phyloP scores from a whole-genome alignment of 64 coral and sea anemone genomes.

The Actinia equina region DNA sequence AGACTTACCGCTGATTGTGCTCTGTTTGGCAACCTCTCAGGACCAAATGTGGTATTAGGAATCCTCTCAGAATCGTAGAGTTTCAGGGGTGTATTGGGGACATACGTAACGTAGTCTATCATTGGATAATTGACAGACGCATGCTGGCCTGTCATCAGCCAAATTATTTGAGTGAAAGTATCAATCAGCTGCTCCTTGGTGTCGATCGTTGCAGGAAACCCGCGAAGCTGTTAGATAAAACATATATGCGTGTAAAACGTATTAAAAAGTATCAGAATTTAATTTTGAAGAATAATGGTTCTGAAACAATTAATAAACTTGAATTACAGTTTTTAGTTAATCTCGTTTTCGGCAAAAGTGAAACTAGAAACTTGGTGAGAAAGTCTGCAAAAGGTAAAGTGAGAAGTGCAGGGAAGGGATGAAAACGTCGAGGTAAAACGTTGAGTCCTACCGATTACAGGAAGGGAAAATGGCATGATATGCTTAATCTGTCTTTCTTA shows the following conservation, averaged over 20 bases:
- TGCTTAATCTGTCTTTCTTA: neutral
- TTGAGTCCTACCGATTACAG: too few species aligned
- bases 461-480: too few species aligned
- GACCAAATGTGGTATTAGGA: neutral
- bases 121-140: slow-evolving; percentile 56
- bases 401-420: too few species aligned
- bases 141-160: slow-evolving; percentile 44
- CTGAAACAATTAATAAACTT: too few species aligned
- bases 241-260: too few species aligned
- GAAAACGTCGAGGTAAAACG: too few species aligned
- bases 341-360: too few species aligned
- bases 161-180: slow-evolving; percentile 58
- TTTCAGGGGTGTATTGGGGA: slow-evolving; percentile 45
- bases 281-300: too few species aligned
- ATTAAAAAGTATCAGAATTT: too few species aligned
- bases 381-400: too few species aligned
- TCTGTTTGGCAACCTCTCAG: slow-evolving; percentile 39
- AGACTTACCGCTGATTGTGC: neutral
- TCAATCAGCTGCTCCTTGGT: slow-evolving; percentile 33
- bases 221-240: slow-evolving; percentile 32
- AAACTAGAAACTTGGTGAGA: too few species aligned
- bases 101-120: slow-evolving; percentile 38
- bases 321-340: too few species aligned
- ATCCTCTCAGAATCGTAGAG: slow-evolving; percentile 40
- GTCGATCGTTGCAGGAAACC: slow-evolving; percentile 31